phyloP scores from a whole-genome alignment of 2,797 vertebrate genomes.

The Ceyx erithaca region DNA sequence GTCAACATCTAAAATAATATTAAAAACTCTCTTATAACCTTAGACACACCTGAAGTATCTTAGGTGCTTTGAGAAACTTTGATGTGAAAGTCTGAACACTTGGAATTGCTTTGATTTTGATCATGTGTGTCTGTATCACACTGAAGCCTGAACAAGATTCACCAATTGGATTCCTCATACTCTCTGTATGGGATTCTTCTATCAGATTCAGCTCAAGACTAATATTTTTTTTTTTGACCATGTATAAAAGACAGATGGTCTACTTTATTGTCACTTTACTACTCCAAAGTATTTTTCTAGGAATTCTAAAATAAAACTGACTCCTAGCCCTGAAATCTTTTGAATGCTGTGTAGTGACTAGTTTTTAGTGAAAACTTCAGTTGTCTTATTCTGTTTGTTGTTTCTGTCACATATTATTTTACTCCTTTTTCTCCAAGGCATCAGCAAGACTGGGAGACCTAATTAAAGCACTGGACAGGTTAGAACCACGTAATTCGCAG shows the following conservation, averaged over 20 bases:
- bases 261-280: not conserved
- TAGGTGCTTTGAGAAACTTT: not conserved
- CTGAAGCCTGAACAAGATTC: not conserved
- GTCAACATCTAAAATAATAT: not conserved
- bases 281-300: not conserved
- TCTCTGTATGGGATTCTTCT: not conserved
- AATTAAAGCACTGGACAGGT: conserved; percentile 82
- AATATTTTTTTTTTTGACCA: not conserved
- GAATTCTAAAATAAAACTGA: not conserved
- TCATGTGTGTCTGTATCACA: not conserved
- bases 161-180: not conserved
- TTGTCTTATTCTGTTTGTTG: not conserved
- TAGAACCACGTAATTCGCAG: conserved; percentile 89
- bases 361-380: not conserved
- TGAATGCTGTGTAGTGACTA: not conserved
- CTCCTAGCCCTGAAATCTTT: not conserved
- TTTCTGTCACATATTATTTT: not conserved
- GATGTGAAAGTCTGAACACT: not conserved
- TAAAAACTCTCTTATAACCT: rapidly evolving
- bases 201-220: not conserved
- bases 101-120: not conserved
- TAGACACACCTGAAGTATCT: not conserved
- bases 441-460: conserved; percentile 86
- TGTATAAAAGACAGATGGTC: not conserved
- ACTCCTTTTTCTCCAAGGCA: conserved; percentile 79